phyloP scores from a whole-genome alignment of 1,140 invertebrate genomes.

The Teleopsis dalmanni region DNA sequence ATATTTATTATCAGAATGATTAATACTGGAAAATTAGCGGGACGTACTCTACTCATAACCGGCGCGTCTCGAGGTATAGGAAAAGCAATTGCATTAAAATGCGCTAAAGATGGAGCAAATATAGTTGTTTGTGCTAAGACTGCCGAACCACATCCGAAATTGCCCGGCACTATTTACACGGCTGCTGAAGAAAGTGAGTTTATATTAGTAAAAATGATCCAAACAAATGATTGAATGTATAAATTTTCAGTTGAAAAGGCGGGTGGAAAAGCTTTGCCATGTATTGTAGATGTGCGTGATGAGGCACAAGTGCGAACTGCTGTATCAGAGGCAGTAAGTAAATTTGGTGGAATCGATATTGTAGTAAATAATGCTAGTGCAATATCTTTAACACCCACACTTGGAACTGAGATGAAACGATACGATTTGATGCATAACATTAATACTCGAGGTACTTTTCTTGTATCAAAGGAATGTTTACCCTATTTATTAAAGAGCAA shows the following conservation, averaged over 20 bases:
- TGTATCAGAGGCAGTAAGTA: conserved; percentile 73
- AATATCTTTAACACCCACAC: conserved; percentile 82
- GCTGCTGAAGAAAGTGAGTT: conserved; percentile 97
- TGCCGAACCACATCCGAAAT: conserved; percentile 89
- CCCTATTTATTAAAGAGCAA: conserved; percentile 82
- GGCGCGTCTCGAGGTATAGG: conserved; percentile 94
- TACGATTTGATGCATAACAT: conserved; percentile 92
- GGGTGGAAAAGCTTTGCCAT: conserved; percentile 86
- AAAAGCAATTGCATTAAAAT: conserved; percentile 91
- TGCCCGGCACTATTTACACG: conserved; percentile 98
- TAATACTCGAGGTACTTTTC: conserved; percentile 86
- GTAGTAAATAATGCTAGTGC: conserved; percentile 95
- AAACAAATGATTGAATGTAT: no score
- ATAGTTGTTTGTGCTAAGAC: conserved; percentile 94
- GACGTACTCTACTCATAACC: conserved; percentile 37
- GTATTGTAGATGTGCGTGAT: conserved; percentile 88
- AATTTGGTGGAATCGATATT: conserved; percentile 96
- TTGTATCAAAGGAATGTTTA: conserved; percentile 87
- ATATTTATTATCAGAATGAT: conserved; percentile 24
- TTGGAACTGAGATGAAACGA: conserved; percentile 87
- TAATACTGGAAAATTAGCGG: conserved; percentile 72
- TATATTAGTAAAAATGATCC: neutral
- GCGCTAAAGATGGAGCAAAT: conserved; percentile 90
- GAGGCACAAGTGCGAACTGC: conserved; percentile 75
- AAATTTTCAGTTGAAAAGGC: conserved; percentile 61